Base-by-base conservation (phyloP, 2,888 invertebrate species). In the Drosophila ustulata region DNA sequence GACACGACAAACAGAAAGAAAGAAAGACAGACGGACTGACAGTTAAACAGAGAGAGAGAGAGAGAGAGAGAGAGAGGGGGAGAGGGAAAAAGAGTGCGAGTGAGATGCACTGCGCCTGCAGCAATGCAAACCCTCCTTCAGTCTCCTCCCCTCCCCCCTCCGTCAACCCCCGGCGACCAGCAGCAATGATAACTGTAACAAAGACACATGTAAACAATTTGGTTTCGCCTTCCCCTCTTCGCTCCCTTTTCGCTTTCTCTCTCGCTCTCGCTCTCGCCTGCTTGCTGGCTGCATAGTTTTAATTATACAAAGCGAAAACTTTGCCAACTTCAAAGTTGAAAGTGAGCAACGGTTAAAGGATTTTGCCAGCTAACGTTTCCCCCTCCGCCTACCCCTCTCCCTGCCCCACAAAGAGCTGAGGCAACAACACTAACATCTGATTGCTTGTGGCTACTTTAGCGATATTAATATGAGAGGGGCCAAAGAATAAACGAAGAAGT, bases 161-260 rank as follows among this genome's bases (percentile, higher is more conserved):
- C n/a, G 3, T 25, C 45, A 5, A 32, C 23, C 63, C 61, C 43
- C 67, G 37, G 11, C 23, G 71, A 56, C 85, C 85, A 82, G 69
- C 85, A 82, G 69, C 88, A 82, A 87, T 87, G 88, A 85, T 87
- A 86, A 86, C 87, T 86, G 80, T 79, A 82, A 82, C 85, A 82
- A 82, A 82, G 81, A 86, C 86, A 82, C 82, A 82, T 82, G 83
- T 82, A 82, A 82, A 82, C 82, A 82, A 86, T 88, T 81, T 81
- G 75, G 84, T 74, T 84, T 81, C 32, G 49, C 75, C 71, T 66
- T 75, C 9, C 9, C 2, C 7, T n/a, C 18, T 26, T 26, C 13
- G 9, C 13, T 28, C 9, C 3, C 18, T 8, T n/a, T n/a, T n/a
- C n/a, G n/a, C 45, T 9, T 26, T 11, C 23, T 2, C 23, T 23